Evolutionary conservation across 2,797 vertebrate species (phyloP).

Genomic region (Microtus californicus): DNA sequence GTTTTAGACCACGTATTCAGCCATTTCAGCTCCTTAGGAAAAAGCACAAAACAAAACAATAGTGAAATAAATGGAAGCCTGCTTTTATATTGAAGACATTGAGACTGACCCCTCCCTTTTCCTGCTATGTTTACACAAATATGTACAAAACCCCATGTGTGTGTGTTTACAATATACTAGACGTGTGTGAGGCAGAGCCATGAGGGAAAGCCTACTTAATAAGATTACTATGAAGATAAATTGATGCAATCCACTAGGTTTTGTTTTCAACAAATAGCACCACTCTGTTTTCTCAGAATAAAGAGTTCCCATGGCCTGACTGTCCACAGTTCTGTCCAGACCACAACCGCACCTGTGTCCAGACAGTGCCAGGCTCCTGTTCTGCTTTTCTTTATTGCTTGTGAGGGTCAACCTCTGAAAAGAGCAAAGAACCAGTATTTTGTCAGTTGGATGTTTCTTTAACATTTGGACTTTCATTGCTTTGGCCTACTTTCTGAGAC

Average conservation of each 20-base stretch:
- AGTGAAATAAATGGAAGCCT: neutral
- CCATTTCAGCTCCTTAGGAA: neutral
- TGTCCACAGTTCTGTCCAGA: neutral
- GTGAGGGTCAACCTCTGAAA: neutral
- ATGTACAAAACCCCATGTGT: neutral
- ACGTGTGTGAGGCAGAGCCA: neutral
- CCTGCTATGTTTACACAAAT: neutral
- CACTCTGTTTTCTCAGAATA: neutral
- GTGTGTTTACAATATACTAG: neutral
- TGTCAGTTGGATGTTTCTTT: neutral
- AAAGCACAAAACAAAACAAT: neutral
- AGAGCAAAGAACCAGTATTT: neutral
- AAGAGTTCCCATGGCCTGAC: neutral
- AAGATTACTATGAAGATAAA: neutral
- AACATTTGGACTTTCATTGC: neutral
- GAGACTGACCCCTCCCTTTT: neutral
- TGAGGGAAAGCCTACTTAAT: neutral
- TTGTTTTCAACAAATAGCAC: neutral
- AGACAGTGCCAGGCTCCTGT: fast-evolving
- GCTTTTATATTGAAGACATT: neutral
- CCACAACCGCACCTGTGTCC: neutral
- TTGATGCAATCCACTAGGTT: neutral
- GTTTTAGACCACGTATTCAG: neutral
- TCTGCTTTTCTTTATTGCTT: neutral
- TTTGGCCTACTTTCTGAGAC: neutral